Conservation (phyloP, 2,797 vertebrate genomes). For the Austrolebias charrua region DNA sequence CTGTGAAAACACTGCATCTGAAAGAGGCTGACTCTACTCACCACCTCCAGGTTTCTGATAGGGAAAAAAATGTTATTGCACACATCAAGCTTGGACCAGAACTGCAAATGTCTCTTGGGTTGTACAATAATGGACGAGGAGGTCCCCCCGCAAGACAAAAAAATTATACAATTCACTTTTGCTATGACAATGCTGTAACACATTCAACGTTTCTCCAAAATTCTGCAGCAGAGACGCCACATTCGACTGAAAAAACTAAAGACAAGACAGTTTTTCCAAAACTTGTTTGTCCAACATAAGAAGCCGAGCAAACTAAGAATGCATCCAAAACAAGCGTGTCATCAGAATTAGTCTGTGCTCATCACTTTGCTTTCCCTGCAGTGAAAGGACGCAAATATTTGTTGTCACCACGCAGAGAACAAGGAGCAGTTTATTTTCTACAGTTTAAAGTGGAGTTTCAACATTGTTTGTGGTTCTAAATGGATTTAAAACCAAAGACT, state of each 20-base stretch:
- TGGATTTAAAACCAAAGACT: no score
- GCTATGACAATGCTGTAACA: no score
- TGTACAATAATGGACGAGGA: background rate
- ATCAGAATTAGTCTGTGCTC: constrained; percentile 21
- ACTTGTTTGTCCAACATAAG: constrained; percentile 18
- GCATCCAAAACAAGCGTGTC: constrained; percentile 17
- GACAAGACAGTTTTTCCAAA: constrained; percentile 8
- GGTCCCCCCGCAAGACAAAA: background rate
- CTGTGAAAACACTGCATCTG: constrained; percentile 9
- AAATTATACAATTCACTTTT: no score
- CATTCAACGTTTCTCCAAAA: background rate
- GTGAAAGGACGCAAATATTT: background rate
- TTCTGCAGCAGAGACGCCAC: background rate
- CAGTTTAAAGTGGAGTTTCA: background rate
- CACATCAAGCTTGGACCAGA: background rate
- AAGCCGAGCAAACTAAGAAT: constrained; percentile 26
- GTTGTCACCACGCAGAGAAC: background rate
- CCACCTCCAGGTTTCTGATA: constrained; percentile 12
- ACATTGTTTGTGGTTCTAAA: background rate
- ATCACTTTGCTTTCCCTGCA: constrained; percentile 8
- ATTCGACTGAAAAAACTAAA: background rate
- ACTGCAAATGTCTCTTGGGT: background rate
- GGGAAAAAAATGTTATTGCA: background rate
- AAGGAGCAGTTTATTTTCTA: background rate
- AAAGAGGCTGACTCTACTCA: constrained; percentile 6